These are phyloP conservation scores for Amblyopsis hoosieri DNA, from an alignment of 2,797 vertebrate species.

Conservation along the genomic window DNA sequence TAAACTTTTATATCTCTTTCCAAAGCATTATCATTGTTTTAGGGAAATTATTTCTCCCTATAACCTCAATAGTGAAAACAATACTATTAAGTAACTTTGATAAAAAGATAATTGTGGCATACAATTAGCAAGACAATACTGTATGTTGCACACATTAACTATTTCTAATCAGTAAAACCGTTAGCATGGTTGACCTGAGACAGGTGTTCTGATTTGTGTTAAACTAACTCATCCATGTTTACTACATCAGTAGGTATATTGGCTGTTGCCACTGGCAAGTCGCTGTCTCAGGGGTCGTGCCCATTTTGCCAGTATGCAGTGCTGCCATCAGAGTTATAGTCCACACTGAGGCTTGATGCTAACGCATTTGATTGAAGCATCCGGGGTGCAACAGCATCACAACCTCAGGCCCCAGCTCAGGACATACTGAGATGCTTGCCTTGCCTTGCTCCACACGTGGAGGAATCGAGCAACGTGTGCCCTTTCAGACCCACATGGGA, in stretches of 20 bases:
- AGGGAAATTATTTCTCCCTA: too few species aligned
- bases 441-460: slow-evolving; percentile 74
- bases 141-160: too few species aligned
- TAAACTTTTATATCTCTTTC: not conserved
- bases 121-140: too few species aligned
- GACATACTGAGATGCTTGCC: slow-evolving; percentile 60
- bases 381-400: too few species aligned
- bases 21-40: not conserved
- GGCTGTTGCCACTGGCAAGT: not conserved
- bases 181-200: not conserved
- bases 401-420: slow-evolving; percentile 34
- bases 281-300: not conserved
- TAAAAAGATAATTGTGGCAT: too few species aligned
- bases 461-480: slow-evolving; percentile 77
- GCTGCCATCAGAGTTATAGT: too few species aligned
- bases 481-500: slow-evolving; percentile 68
- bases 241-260: not conserved
- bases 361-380: slow-evolving; percentile 50
- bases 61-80: too few species aligned
- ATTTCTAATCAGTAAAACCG: too few species aligned
- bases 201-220: not conserved
- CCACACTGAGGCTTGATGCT: slow-evolving; percentile 31
- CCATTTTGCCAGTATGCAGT: not conserved
- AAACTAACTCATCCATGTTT: too few species aligned
- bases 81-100: too few species aligned